These are phyloP conservation scores for Thelaira solivaga DNA, from an alignment of 2,888 invertebrate genomes.

Conservation along the genomic window DNA sequence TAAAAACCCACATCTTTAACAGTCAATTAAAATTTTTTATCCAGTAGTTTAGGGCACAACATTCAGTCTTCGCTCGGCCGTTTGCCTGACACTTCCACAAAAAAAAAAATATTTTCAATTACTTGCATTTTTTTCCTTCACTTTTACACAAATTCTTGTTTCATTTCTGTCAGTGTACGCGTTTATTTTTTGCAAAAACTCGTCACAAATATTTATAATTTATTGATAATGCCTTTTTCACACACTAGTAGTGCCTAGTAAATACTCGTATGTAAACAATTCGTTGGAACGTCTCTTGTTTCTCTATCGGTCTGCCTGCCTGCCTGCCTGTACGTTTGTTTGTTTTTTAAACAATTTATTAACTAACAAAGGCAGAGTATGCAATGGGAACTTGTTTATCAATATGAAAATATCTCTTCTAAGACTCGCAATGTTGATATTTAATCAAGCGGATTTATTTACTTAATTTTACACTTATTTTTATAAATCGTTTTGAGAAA, in stretches of 20 bases:
- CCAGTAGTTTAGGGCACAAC: too few relatives aligned
- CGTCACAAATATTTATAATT: slow-evolving; percentile 48
- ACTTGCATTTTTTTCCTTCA: neutral
- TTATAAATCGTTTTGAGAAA: slow-evolving; percentile 27
- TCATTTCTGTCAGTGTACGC: slow-evolving; percentile 1
- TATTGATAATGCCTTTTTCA: slow-evolving; percentile 45
- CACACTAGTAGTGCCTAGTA: slow-evolving; percentile 41
- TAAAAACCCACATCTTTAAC: too few relatives aligned
- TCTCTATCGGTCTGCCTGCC: neutral
- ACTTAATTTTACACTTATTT: slow-evolving; percentile 18
- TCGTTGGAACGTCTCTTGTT: neutral
- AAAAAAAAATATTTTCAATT: neutral
- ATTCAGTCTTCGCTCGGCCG: too few relatives aligned
- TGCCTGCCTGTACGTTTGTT: neutral
- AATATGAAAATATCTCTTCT: slow-evolving; percentile 37
- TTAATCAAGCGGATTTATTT: slow-evolving; percentile 55
- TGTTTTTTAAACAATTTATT: slow-evolving; percentile 34
- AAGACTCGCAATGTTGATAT: slow-evolving; percentile 46
- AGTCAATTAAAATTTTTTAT: too few relatives aligned
- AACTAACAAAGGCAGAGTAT: slow-evolving; percentile 41
- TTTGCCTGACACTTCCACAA: too few relatives aligned
- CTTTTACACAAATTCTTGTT: neutral
- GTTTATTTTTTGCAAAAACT: slow-evolving; percentile 36
- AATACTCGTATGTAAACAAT: neutral
- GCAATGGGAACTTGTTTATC: slow-evolving; percentile 45